A percentile compares a stretch with the other conserved stretches of the same genome.
phyloP scores from a whole-genome alignment of 2,113 vertebrate species.

The Carassius gibelio region DNA sequence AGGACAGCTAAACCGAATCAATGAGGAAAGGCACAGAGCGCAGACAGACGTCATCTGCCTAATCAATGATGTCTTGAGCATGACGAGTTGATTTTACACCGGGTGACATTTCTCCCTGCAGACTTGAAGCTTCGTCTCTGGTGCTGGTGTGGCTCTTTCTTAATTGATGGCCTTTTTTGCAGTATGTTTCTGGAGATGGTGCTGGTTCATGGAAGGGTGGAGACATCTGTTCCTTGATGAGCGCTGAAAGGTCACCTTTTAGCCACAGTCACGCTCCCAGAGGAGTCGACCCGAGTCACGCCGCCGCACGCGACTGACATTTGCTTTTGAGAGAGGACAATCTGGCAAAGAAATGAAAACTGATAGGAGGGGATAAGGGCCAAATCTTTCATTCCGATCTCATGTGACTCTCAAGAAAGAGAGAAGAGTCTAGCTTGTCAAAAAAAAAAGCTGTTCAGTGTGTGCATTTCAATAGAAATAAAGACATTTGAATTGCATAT shows the following conservation, averaged over 20 bases:
- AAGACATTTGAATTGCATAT: not conserved
- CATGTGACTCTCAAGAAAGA: not conserved
- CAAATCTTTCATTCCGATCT: not conserved
- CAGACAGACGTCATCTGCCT: not conserved
- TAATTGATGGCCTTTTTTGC: not conserved
- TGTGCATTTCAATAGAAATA: not conserved
- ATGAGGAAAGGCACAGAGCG: conserved; percentile 13
- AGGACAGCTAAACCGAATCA: not conserved
- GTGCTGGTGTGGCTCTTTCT: not conserved
- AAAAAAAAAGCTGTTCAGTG: not conserved
- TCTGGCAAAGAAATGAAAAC: not conserved
- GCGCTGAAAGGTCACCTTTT: conserved; percentile 20
- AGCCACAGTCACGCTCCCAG: not conserved
- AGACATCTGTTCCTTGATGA: conserved; percentile 19
- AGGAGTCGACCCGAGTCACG: not conserved
- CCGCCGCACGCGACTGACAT: not conserved
- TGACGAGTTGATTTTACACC: not conserved
- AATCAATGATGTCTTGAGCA: not conserved
- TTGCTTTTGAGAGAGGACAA: not conserved
- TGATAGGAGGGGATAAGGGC: not conserved
- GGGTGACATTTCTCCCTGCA: not conserved
- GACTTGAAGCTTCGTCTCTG: not conserved
- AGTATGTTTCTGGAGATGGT: not conserved
- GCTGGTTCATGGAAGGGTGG: not conserved
- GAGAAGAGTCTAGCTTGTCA: not conserved